These are phyloP conservation scores for Drosophila quinaria DNA, from an alignment of 2,888 invertebrate species.

Conservation along the genomic window DNA sequence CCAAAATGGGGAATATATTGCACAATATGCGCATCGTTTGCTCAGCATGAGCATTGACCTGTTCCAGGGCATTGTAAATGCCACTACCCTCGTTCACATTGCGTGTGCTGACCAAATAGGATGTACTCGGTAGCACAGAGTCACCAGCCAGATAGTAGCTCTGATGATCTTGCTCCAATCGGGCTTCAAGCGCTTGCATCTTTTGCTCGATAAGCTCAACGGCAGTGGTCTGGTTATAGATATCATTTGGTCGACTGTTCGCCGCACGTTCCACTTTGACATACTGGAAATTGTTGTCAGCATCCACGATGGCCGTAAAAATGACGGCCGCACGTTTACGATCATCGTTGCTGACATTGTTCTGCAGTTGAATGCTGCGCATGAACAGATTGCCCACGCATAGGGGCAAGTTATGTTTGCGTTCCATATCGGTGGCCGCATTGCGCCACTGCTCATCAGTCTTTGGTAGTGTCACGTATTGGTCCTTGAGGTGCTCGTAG, in stretches of 20 bases:
- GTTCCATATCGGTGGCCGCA: slow-evolving; percentile 80
- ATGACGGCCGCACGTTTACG: slow-evolving; percentile 80
- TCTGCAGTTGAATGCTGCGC: slow-evolving; percentile 83
- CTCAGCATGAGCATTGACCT: slow-evolving; percentile 71
- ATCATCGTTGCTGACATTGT: slow-evolving; percentile 69
- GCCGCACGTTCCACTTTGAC: slow-evolving; percentile 81
- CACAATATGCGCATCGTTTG: slow-evolving; percentile 82
- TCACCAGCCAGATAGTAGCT: slow-evolving; percentile 81
- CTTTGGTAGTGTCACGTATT: slow-evolving; percentile 84
- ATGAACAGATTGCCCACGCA: slow-evolving; percentile 83
- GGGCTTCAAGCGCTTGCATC: slow-evolving; percentile 59
- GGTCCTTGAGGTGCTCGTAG: slow-evolving; percentile 84
- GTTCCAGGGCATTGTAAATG: slow-evolving; percentile 68
- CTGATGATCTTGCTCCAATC: slow-evolving; percentile 43
- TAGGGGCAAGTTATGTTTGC: slow-evolving; percentile 80
- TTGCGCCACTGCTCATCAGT: slow-evolving; percentile 84
- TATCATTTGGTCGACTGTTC: slow-evolving; percentile 73
- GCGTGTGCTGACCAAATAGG: slow-evolving; percentile 79
- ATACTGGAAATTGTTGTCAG: slow-evolving; percentile 82
- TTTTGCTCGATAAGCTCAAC: slow-evolving; percentile 76
- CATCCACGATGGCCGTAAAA: slow-evolving; percentile 83
- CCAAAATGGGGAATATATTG: slow-evolving; percentile 84
- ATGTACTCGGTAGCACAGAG: slow-evolving; percentile 77
- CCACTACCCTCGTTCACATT: slow-evolving; percentile 62
- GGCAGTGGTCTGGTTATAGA: slow-evolving; percentile 82